Conservation (phyloP, 2,113 vertebrate genomes). For the Chionis minor region DNA sequence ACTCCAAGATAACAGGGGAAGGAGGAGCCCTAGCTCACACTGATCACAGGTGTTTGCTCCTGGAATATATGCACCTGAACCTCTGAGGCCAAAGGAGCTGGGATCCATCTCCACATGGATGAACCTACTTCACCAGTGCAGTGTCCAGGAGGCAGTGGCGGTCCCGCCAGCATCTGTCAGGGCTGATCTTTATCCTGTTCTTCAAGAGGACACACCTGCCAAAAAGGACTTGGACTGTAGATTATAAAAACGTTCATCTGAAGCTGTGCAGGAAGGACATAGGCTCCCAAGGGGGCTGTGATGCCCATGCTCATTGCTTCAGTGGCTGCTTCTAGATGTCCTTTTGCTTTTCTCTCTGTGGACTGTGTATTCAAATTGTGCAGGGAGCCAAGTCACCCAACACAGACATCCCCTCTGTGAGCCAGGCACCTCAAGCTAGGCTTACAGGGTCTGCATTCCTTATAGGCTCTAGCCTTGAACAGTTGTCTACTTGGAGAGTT, state of each 20-base stretch:
- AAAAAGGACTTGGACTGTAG: background rate
- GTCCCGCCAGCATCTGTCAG: background rate
- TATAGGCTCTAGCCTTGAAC: background rate
- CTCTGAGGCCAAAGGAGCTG: background rate
- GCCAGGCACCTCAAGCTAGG: background rate
- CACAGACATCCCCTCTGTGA: background rate
- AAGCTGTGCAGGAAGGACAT: background rate
- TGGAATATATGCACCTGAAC: background rate
- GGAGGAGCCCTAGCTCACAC: background rate
- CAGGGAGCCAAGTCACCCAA: rapidly evolving
- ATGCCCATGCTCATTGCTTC: background rate
- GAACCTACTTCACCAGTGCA: background rate
- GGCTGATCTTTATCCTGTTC: background rate
- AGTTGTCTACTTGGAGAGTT: background rate
- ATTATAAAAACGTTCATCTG: background rate
- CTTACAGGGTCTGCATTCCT: background rate
- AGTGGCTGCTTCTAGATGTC: background rate
- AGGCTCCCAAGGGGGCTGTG: background rate
- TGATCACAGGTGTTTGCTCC: background rate
- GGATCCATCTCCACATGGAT: rapidly evolving
- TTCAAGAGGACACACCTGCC: background rate
- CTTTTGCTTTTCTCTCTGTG: background rate
- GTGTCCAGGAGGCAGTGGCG: background rate
- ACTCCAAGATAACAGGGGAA: rapidly evolving
- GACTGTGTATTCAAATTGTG: background rate